Evolutionary conservation across 2,113 vertebrate genomes (phyloP), one percentile per base, ranked within the genome.

Genomic region (Lota lota): DNA sequence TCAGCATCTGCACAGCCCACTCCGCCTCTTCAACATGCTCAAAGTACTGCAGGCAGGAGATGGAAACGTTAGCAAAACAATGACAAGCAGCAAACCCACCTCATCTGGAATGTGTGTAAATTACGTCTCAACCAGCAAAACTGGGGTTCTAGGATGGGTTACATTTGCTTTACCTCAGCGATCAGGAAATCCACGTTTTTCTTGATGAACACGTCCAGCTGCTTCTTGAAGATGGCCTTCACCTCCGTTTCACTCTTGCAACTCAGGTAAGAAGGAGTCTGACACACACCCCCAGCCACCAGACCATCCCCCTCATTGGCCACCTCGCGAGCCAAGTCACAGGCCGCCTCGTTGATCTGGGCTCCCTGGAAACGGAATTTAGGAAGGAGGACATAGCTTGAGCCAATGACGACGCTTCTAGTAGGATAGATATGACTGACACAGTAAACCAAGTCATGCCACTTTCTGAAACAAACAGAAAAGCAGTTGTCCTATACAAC

Each of bases 1-100:
- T 98, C 85, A 99, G 88, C 64, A 91, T 88, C 83, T 99, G 93
- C 5, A 98, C 95, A 28, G 97, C 97, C 97, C 97, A 99, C 68
- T 94, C 93, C 0, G 97, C 97, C 82, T 99, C 97, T 87, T 99
- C 96, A 74, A 98, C 94, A 19, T 99, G 97, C 84, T 99, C 97
- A 86, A 97, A 99, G 87, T 99, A 99, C 97, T 99, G 88, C 75
- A 88, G 24, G 40, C 40, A 47, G 40, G 40, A 47, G 40, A 47
- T 1, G 69, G 15, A 76, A 12, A 63, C 53, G 61, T 17, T 24
- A 50, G 0, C 47, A 54, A 47, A 47, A 14, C 10, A 47, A 8
- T 11, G 40, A 47, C 53, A 60, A 24, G 15, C 16, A 19, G n/a
- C 1, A 0, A 4, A 28, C 22, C 10, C 63, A 20, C 58, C 22